Evolutionary conservation across 2,888 invertebrate genomes (phyloP), one percentile per base, ranked within the genome.

Genomic region (Copidosoma aretas): DNA sequence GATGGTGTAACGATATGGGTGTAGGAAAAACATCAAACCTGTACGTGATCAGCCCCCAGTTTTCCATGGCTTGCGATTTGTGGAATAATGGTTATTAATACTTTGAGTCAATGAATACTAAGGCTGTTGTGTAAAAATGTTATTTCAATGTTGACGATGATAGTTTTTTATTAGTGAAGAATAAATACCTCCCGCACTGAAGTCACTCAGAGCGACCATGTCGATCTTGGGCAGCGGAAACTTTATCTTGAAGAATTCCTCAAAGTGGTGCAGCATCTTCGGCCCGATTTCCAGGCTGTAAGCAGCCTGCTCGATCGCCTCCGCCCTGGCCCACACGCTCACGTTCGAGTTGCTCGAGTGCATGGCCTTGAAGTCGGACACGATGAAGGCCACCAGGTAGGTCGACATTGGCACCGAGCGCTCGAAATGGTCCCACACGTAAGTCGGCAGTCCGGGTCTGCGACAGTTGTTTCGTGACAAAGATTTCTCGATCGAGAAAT

Each of bases 321-420:
- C 90, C 1, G 88, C 87, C 66, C 93, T 88, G 0, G 93, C 88
- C 83, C 90, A 91, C 0, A 95, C 87, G 0, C 75, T 77, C 0
- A 74, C 70, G 25, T 71, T 67, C 21, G 60, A 5, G 1, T 17
- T 8, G 0, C 60, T 15, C 10, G 72, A 66, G 41, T 93, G n/a
- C 93, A 10, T 10, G 8, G 93, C 94, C 95, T 96, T 85, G 60
- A 91, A 90, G 76, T 93, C 91, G 22, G 93, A 93, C 1, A 96
- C 89, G 14, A 94, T 86, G 78, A 95, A 91, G 0, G 95, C 95
- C 2, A 95, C 89, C 15, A 95, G 85, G 78, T 97, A 97, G 0
- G 94, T 91, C 0, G 93, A 90, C 92, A 94, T 94, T 61, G 81
- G 84, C 17, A 91, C 92, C 0, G 93, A 92, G 76, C 90, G 89